phyloP scores from a whole-genome alignment of 1,140 invertebrate genomes.

The Atopsyche davidsoni region DNA sequence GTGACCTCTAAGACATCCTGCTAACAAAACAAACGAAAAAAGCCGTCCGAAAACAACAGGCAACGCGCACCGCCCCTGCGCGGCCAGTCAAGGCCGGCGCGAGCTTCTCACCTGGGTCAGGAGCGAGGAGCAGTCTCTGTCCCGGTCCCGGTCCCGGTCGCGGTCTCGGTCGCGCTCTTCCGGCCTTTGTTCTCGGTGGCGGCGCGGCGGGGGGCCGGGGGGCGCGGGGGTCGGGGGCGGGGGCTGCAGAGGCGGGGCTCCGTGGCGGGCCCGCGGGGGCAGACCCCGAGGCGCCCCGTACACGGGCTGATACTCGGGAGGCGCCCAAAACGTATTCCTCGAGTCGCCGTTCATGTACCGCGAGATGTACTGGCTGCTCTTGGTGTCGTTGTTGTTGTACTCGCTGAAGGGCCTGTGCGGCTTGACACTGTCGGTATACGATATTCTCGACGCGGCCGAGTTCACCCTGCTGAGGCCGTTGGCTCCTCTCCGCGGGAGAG shows the following conservation, averaged over 20 bases:
- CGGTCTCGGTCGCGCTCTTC: slow-evolving; percentile 40
- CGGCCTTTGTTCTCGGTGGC: slow-evolving; percentile 36
- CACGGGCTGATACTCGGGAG: slow-evolving; percentile 26
- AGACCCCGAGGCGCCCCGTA: slow-evolving; percentile 16
- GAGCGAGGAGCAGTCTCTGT: slow-evolving; percentile 39
- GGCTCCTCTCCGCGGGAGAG: slow-evolving; percentile 10
- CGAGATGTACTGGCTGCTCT: slow-evolving; percentile 25
- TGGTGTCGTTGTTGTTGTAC: slow-evolving; percentile 29
- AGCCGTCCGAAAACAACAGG: too few relatives aligned
- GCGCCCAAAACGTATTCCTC: slow-evolving; percentile 27
- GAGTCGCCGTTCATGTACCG: slow-evolving; percentile 21
- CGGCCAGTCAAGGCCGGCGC: too few relatives aligned
- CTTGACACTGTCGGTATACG: slow-evolving; percentile 17
- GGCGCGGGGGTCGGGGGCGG: slow-evolving; percentile 35
- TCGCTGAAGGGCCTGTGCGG: slow-evolving; percentile 43
- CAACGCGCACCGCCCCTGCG: too few relatives aligned
- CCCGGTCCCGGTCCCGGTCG: slow-evolving; percentile 37
- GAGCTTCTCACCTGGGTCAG: slow-evolving; percentile 40
- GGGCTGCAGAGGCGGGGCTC: slow-evolving; percentile 15
- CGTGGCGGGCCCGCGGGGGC: slow-evolving; percentile 9
- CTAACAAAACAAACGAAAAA: too few relatives aligned
- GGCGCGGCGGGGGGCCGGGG: slow-evolving; percentile 29
- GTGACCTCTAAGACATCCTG: too few relatives aligned
- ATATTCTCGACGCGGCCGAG: slow-evolving; percentile 28
- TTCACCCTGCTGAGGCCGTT: slow-evolving; percentile 22